These are phyloP conservation scores for Hypotaenidia okinawae DNA, from an alignment of 2,797 vertebrate genomes.

Conservation along the genomic window DNA sequence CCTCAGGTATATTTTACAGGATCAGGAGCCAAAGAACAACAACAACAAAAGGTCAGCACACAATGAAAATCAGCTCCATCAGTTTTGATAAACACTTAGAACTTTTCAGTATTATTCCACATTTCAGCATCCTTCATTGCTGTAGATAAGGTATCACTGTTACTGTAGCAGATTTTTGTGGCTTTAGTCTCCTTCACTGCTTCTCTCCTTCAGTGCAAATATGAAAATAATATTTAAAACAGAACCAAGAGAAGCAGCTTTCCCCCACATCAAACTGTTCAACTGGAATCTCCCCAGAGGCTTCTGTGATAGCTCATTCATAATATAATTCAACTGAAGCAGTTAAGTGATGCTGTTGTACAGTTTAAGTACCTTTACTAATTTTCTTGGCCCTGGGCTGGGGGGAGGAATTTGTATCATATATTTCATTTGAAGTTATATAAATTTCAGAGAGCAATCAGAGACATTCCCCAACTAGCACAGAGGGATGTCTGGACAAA, in stretches of 20 bases:
- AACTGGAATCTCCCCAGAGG: slow-evolving; percentile 57
- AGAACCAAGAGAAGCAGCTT: not conserved
- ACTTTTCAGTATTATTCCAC: not conserved
- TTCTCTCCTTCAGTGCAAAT: not conserved
- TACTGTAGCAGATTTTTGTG: not conserved
- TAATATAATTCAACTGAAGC: slow-evolving; percentile 59
- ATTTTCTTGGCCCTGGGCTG: not conserved
- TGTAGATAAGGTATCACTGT: not conserved
- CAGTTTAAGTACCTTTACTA: slow-evolving; percentile 39
- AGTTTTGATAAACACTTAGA: not conserved
- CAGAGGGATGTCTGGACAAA: slow-evolving; percentile 54
- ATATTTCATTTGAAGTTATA: slow-evolving; percentile 58
- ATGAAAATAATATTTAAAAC: not conserved
- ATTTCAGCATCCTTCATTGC: not conserved
- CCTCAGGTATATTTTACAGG: not conserved
- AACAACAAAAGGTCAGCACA: too few relatives aligned
- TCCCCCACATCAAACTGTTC: slow-evolving; percentile 5
- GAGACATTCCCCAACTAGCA: slow-evolving; percentile 31
- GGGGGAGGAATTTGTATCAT: not conserved
- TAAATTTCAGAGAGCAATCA: slow-evolving; percentile 53
- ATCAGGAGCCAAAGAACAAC: not conserved
- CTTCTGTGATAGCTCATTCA: slow-evolving; percentile 57
- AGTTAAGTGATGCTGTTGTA: slow-evolving; percentile 29
- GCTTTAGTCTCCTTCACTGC: not conserved
- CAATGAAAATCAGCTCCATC: not conserved